Evolutionary conservation across 2,797 vertebrate genomes (phyloP), one percentile per base, ranked within the genome.

Genomic region (Coilia nasus): DNA sequence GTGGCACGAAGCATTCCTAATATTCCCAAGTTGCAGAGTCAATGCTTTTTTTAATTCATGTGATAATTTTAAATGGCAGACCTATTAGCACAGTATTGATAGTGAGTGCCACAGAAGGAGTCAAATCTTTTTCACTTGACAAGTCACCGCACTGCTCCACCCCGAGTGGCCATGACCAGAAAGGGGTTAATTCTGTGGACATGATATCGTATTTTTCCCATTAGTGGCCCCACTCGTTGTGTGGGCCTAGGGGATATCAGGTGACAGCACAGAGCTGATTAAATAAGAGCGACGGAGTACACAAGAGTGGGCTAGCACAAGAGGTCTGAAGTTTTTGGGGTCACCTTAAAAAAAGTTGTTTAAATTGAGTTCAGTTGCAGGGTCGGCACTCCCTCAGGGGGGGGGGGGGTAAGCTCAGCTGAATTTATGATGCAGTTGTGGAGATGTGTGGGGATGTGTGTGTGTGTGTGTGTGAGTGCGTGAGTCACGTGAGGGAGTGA

Each of bases 241-340:
- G 82, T 86, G 86, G 85, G 82, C 82, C 82, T 12, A 47, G 2
- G 59, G 86, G 60, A 83, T 85, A 83, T 89, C 87, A n/a, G 83
- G 86, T 87, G 83, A 87, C 87, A 87, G 82, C 15, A 23, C 80
- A 57, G 83, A 85, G 59, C 88, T 85, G 86, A 81, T 87, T 84
- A 90, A 86, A 86, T 64, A 84, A 84, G 81, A 87, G 28, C 64
- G 17, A 25, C 85, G 56, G 82, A 85, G 83, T 83, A 87, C 82
- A 31, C 41, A 87, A 23, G 64, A 85, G 56, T 82, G 78, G 78
- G 71, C 71, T 35, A 41, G 81, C 56, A 71, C 83, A 59, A 6
- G 44, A 75, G 35, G 23, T 25, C 82, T 23, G 3, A 35, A 41
- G 81, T 84, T 84, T 78, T 25, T 83, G 64, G 56, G 83, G 83